Base-by-base conservation (phyloP, 2,797 vertebrate genomes). In the Pseudochaenichthys georgianus region DNA sequence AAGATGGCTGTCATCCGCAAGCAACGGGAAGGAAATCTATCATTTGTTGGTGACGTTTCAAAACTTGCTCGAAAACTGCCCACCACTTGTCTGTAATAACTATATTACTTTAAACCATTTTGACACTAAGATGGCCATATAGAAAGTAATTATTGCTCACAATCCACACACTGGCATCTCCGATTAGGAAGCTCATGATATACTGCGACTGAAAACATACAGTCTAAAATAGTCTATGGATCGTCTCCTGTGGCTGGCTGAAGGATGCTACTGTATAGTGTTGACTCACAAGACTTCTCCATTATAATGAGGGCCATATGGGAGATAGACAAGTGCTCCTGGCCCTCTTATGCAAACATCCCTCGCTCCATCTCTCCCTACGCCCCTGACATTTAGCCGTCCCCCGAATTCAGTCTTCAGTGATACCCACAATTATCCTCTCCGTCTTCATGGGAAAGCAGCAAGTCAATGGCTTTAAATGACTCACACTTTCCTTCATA, bases 221-320 rank as follows among this genome's bases (percentile, higher is more conserved):
- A 23, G 75, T 82, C 79, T 84, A 86, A 92, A 93, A 92, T 84
- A 89, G 83, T 73, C 73, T 80, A 17, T 81, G 83, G 78, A 78
- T 76, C 9, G 67, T 71, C 87, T 84, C 82, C 74, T 64, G 82
- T 85, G 79, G 84, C 81, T 60, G 77, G 71, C 85, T 93, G 92
- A 90, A 85, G 85, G 73, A 86, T 82, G 87, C 82, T 73, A 21
- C 21, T 21, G 21, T 21, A 60, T 77, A 77, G 67, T 87, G 89
- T 92, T 94, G 94, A 95, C 89, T 94, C 93, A 94, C 88, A 90
- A 87, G 87, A 71, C 82, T 88, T 81, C 89, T 91, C 91, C 88
- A 80, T 91, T 93, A 92, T 94, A 94, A 94, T 93, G 92, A 92
- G 90, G 84, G 82, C 82, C 87, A 88, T 89, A 88, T 70, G 86